These are phyloP conservation scores for Scaptomyza reducta DNA, from an alignment of 2,888 invertebrate species.

Conservation along the genomic window DNA sequence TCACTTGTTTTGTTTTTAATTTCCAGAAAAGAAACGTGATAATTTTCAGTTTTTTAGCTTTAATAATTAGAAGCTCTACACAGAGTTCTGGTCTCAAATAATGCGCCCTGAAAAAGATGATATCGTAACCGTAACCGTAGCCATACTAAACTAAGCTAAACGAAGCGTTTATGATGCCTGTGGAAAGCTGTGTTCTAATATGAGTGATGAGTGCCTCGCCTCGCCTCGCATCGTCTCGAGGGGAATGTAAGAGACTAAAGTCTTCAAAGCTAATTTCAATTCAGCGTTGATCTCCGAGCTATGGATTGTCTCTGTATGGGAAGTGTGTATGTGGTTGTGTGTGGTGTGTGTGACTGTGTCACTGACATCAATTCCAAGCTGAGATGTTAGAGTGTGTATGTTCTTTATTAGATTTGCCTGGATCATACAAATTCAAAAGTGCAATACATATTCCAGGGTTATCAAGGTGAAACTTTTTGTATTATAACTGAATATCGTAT, in stretches of 20 bases:
- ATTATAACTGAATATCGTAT: background rate
- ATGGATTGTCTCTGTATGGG: constrained; percentile 16
- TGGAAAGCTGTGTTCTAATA: constrained; percentile 44
- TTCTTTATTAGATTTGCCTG: constrained; percentile 60
- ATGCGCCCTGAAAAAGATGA: constrained; percentile 13
- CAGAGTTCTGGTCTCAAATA: background rate
- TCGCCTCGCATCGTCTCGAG: constrained; percentile 7
- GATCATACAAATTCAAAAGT: constrained; percentile 46
- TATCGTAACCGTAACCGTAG: constrained; percentile 50
- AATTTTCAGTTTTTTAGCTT: background rate
- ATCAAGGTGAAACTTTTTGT: constrained; percentile 48
- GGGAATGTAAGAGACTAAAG: constrained; percentile 29
- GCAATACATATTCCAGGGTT: constrained; percentile 38
- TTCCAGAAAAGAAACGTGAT: background rate
- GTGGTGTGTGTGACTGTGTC: constrained; percentile 52
- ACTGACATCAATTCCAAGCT: constrained; percentile 73
- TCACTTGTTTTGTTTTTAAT: background rate
- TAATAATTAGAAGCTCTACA: constrained; percentile 5
- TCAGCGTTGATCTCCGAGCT: constrained; percentile 35
- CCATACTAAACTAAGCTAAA: constrained; percentile 74
- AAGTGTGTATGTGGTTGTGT: constrained; percentile 20
- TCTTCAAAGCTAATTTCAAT: constrained; percentile 50
- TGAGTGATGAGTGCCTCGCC: constrained; percentile 25
- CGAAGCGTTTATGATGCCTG: constrained; percentile 28
- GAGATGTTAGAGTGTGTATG: constrained; percentile 17